phyloP scores from a whole-genome alignment of 2,888 invertebrate genomes.

The Ecliptopera silaceata region DNA sequence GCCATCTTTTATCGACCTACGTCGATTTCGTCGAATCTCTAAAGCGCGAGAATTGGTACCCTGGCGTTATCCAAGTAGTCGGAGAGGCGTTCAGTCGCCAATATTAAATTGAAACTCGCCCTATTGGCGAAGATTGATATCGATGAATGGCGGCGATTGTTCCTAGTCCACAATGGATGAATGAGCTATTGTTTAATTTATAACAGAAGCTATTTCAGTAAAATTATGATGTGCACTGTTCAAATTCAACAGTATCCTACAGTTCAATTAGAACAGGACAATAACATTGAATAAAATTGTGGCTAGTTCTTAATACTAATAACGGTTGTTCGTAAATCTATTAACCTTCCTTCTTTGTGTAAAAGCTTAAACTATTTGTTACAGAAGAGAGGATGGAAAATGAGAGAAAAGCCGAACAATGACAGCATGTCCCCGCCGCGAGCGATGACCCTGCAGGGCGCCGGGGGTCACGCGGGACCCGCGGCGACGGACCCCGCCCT shows the following conservation, averaged over 20 bases:
- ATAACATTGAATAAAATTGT: too few species aligned
- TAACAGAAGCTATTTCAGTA: constrained; percentile 15
- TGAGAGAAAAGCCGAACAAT: constrained; percentile 71
- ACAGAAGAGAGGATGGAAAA: constrained; percentile 78
- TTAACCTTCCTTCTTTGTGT: constrained; percentile 22
- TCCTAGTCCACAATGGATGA: constrained; percentile 41
- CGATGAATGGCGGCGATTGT: constrained; percentile 46
- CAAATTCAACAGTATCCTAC: too few species aligned
- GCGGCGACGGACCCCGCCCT: constrained; percentile 60
- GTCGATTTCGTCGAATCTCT: too few species aligned
- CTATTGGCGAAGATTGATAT: constrained; percentile 45
- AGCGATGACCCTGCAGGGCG: constrained; percentile 72
- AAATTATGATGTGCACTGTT: constrained; percentile 2
- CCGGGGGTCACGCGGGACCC: constrained; percentile 60
- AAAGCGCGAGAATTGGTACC: too few species aligned
- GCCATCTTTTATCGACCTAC: too few species aligned
- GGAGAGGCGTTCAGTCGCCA: constrained; percentile 41
- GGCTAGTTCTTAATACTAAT: too few species aligned
- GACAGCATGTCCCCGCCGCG: constrained; percentile 79
- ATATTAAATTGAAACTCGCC: constrained; percentile 52
- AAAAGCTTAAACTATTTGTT: constrained; percentile 54
- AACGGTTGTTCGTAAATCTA: too few species aligned
- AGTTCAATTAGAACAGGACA: background rate
- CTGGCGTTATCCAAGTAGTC: constrained; percentile 38
- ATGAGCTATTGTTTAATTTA: constrained; percentile 37